These are phyloP conservation scores for Stichodactyla helianthus DNA, from an alignment of 64 coral and sea anemone species.

Conservation along the genomic window DNA sequence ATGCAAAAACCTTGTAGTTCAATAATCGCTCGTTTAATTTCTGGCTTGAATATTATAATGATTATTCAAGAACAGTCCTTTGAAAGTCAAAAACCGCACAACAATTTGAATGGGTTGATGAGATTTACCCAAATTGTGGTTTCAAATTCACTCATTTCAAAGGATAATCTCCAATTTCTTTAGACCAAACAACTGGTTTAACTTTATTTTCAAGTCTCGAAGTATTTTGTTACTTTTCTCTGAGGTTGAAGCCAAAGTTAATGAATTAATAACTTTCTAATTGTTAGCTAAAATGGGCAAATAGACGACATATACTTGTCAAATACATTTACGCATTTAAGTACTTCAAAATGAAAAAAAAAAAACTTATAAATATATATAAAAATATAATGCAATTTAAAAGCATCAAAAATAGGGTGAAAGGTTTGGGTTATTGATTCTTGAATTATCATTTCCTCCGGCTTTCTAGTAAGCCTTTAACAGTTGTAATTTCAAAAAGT, in stretches of 20 bases:
- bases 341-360: not conserved
- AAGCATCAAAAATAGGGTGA: not conserved
- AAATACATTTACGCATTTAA: not conserved
- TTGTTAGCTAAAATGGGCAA: not conserved
- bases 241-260: not conserved
- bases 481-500: not conserved
- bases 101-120: not conserved
- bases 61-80: not conserved
- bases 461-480: not conserved
- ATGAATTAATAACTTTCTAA: not conserved
- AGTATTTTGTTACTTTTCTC: not conserved
- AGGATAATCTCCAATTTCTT: not conserved
- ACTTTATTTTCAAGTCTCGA: not conserved
- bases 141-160: not conserved
- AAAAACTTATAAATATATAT: not conserved
- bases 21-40: not conserved
- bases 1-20: not conserved
- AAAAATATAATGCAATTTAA: not conserved
- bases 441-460: not conserved
- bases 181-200: not conserved
- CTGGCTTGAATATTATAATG: conserved; percentile 1
- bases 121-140: conserved; percentile 1
- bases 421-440: not conserved
- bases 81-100: not conserved
- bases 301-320: not conserved